phyloP scores from a whole-genome alignment of 2,113 vertebrate genomes.

The Nerophis ophidion region DNA sequence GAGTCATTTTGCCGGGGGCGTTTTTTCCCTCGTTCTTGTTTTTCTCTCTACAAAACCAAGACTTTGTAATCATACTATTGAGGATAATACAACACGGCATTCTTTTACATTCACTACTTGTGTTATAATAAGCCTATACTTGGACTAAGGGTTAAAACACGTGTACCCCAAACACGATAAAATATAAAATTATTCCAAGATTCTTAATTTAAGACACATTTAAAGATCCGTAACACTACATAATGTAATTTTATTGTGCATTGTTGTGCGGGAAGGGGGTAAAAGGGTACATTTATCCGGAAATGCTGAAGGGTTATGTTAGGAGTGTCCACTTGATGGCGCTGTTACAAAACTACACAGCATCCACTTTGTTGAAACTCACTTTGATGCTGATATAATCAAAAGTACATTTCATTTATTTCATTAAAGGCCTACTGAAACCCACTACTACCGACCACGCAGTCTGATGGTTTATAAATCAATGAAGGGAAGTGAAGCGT shows the following conservation, averaged over 20 bases:
- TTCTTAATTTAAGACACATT: background rate
- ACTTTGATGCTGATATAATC: too few relatives aligned
- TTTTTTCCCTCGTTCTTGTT: conserved; percentile 57
- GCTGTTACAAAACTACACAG: conserved; percentile 47
- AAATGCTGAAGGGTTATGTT: conserved; percentile 18
- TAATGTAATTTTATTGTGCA: too few relatives aligned
- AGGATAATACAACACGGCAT: background rate
- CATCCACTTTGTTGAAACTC: background rate
- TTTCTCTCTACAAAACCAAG: conserved; percentile 23
- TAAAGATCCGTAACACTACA: too few relatives aligned
- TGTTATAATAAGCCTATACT: conserved; percentile 14
- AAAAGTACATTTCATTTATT: too few relatives aligned
- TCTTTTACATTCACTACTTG: conserved; percentile 17
- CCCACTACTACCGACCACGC: too few relatives aligned
- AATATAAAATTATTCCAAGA: background rate
- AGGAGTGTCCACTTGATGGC: conserved; percentile 60
- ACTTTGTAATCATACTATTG: conserved; percentile 10
- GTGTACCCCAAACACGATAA: background rate
- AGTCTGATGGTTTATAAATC: too few relatives aligned
- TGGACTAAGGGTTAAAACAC: background rate
- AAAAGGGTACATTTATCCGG: background rate
- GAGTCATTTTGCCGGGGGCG: conserved; percentile 69
- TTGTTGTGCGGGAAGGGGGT: too few relatives aligned
- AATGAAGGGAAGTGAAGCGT: too few relatives aligned
- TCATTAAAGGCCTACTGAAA: too few relatives aligned